These are phyloP conservation scores for Pristionchus mayeri DNA, from an alignment of 2,888 invertebrate genomes.

Conservation along the genomic window DNA sequence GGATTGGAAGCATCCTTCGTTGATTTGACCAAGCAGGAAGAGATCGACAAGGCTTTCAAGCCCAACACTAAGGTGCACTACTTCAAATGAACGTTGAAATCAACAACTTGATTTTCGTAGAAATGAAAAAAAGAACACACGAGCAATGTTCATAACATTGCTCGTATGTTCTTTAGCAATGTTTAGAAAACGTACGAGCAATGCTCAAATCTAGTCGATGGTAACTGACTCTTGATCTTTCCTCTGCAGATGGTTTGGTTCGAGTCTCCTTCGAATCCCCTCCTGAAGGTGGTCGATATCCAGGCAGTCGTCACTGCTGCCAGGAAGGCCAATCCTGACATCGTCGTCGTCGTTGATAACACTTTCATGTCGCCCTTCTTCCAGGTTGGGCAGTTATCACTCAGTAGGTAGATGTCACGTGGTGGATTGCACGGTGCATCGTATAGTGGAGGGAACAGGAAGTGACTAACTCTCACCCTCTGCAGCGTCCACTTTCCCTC, in stretches of 20 bases:
- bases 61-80: conserved; percentile 90
- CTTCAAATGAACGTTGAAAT: too few relatives aligned
- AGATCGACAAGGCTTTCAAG: conserved; percentile 84
- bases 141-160: too few relatives aligned
- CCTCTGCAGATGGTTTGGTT: conserved; percentile 85
- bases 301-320: conserved; percentile 79
- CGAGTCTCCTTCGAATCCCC: conserved; percentile 96
- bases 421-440: too few relatives aligned
- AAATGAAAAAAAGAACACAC: too few relatives aligned
- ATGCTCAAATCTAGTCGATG: too few relatives aligned
- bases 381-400: conserved; percentile 57
- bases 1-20: conserved; percentile 86
- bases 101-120: too few relatives aligned
- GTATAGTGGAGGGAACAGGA: too few relatives aligned
- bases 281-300: conserved; percentile 89
- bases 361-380: conserved; percentile 83
- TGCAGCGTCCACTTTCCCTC: conserved; percentile 87
- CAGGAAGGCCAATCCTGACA: conserved; percentile 79
- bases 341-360: conserved; percentile 87
- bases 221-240: too few relatives aligned
- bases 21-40: conserved; percentile 84
- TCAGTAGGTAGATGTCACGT: too few relatives aligned
- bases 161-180: too few relatives aligned
- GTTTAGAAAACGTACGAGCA: too few relatives aligned
- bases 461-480: conserved; percentile 51